Evolutionary conservation across 2,113 vertebrate species (phyloP), one percentile per base, ranked within the genome.

Genomic region (Ammodramus savannarum): DNA sequence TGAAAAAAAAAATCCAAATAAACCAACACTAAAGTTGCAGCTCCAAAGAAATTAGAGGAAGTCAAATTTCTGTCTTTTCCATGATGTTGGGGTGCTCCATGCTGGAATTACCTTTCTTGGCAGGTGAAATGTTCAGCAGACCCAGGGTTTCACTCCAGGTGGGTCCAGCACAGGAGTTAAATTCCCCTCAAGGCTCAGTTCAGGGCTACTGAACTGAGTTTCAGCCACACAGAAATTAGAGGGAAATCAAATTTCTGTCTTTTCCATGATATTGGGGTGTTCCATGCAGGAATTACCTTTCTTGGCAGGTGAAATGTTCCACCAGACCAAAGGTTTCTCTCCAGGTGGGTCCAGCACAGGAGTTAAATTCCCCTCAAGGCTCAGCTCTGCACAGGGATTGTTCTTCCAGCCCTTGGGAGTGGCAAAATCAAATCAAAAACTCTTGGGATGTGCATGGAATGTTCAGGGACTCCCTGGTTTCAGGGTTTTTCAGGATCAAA

Each of bases 241-340:
- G 6, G 21, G 3, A 75, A 73, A 18, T n/a, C 7, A 43, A 7
- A 57, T 78, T 34, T 74, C 43, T 46, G 20, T 38, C 3, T 15
- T 72, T 84, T 36, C 48, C 18, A 3, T 11, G 31, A 7, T 0
- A 0, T 2, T 68, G 49, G 36, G 39, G 7, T 9, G 9, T 13
- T 69, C 55, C 32, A 11, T 12, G 51, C 78, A 10, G 48, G 34
- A 51, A 32, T 62, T 31, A 1, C 9, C n/a, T 62, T 36, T 25
- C 26, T 8, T 41, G 34, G 23, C 21, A 27, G 1, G 6, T 34
- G 71, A n/a, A 32, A 10, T 11, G 9, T 10, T 34, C 46, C 39
- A 13, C 1, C 36, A 16, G 52, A 9, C 7, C 0, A 0, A 25
- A n/a, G 7, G 3, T 31, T 52, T 66, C 21, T 4, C 46, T n/a